Evolutionary conservation across 1,140 invertebrate genomes (phyloP).

Genomic region (Centruroides vittatus): DNA sequence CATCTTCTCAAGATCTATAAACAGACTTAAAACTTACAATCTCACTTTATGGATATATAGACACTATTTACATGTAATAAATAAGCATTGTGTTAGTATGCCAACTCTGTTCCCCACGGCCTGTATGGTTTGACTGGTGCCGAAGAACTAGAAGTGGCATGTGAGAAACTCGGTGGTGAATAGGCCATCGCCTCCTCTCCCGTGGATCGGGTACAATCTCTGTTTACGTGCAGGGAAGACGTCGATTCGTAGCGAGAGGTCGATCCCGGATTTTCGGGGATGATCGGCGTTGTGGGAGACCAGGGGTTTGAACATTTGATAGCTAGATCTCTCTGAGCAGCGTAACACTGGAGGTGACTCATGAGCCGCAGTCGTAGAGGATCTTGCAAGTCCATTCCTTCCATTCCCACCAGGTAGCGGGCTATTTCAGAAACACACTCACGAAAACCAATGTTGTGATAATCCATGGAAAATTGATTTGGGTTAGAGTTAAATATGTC

Average conservation of each 20-base stretch:
- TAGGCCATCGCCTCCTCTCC: neutral
- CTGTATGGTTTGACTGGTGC: conserved; percentile 60
- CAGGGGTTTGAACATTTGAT: conserved; percentile 24
- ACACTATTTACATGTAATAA: no score
- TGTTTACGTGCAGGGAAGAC: neutral
- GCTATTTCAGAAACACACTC: conserved; percentile 91
- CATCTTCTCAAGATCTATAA: no score
- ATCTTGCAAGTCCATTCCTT: conserved; percentile 92
- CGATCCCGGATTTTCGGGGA: conserved; percentile 8
- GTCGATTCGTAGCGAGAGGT: neutral
- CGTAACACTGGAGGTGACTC: conserved; percentile 80
- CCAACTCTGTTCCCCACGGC: conserved; percentile 90
- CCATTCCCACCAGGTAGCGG: conserved; percentile 76
- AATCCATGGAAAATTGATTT: conserved; percentile 87
- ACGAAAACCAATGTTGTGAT: conserved; percentile 86
- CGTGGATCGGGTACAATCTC: neutral
- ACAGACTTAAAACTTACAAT: neutral
- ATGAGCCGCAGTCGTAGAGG: conserved; percentile 78
- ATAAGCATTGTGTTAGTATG: conserved; percentile 42
- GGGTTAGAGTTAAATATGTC: conserved; percentile 72
- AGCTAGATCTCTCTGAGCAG: conserved; percentile 67
- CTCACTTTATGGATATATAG: no score
- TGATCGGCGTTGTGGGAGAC: conserved; percentile 17
- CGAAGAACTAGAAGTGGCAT: conserved; percentile 16
- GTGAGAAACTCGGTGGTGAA: neutral